Percentiles rank a stretch among this genome's conserved stretches.
phyloP scores from a whole-genome alignment of 2,888 invertebrate genomes.

The Hypsopygia costalis region DNA sequence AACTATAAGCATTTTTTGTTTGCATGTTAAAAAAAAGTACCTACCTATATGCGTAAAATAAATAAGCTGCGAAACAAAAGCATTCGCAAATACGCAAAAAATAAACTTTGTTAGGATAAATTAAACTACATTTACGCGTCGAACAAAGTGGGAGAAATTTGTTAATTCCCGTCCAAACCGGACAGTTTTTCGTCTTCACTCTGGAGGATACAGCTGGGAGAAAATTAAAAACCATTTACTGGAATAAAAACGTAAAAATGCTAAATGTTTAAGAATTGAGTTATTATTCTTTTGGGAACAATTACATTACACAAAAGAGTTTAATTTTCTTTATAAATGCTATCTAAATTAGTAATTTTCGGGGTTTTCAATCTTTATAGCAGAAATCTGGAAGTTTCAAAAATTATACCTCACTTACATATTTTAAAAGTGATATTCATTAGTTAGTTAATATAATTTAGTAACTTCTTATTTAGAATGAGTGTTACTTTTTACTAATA shows the following conservation, averaged over 20 bases:
- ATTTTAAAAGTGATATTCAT: too few species aligned
- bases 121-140: background rate
- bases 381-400: too few species aligned
- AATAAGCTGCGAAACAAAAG: too few species aligned
- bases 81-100: too few species aligned
- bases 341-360: background rate
- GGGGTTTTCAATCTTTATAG: too few species aligned
- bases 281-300: background rate
- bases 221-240: slow-evolving; percentile 10
- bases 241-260: slow-evolving; percentile 8
- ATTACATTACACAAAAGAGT: background rate
- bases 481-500: too few species aligned
- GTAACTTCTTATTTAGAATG: too few species aligned
- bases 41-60: too few species aligned
- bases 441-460: too few species aligned
- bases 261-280: slow-evolving; percentile 1
- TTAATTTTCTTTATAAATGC: slow-evolving; percentile 1
- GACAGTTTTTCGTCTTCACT: slow-evolving; percentile 4
- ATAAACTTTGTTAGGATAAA: background rate
- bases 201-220: slow-evolving; percentile 8
- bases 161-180: slow-evolving; percentile 2
- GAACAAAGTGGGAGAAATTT: slow-evolving; percentile 1
- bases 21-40: too few species aligned
- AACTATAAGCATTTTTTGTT: too few species aligned
- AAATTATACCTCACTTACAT: too few species aligned